phyloP scores from a whole-genome alignment of 2,888 invertebrate species.

The Chydorus sphaericus region DNA sequence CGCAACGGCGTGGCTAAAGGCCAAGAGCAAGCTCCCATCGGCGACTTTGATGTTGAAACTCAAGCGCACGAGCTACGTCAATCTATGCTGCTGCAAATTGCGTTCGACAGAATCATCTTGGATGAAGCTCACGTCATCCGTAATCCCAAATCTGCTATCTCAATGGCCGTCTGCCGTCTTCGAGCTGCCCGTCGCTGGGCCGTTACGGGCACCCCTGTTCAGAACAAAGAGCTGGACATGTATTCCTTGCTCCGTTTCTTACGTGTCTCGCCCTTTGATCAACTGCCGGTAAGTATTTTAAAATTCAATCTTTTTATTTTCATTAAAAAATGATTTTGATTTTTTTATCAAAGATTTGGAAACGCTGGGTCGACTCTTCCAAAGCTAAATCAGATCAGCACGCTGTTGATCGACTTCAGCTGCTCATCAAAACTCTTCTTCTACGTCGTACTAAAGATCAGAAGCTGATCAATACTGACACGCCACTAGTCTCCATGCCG shows the following conservation, averaged over 20 bases:
- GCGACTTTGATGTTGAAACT: slow-evolving; percentile 27
- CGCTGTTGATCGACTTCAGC: slow-evolving; percentile 57
- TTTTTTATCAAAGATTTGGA: slow-evolving; percentile 53
- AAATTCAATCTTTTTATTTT: background rate
- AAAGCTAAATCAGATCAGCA: slow-evolving; percentile 35
- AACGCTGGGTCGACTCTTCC: slow-evolving; percentile 79
- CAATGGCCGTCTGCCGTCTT: slow-evolving; percentile 51
- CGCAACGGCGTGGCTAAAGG: slow-evolving; percentile 11
- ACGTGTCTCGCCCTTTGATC: slow-evolving; percentile 74
- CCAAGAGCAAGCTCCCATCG: slow-evolving; percentile 9
- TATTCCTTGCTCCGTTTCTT: slow-evolving; percentile 70
- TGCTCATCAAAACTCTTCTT: slow-evolving; percentile 47
- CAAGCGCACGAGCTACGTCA: background rate
- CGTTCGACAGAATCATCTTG: slow-evolving; percentile 73
- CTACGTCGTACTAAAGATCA: slow-evolving; percentile 76
- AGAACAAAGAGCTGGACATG: slow-evolving; percentile 76
- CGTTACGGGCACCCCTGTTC: slow-evolving; percentile 87
- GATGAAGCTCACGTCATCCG: slow-evolving; percentile 90
- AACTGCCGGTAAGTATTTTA: slow-evolving; percentile 28
- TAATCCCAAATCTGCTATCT: slow-evolving; percentile 65
- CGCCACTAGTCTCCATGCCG: slow-evolving; percentile 14
- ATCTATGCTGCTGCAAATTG: slow-evolving; percentile 46
- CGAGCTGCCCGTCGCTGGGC: slow-evolving; percentile 55
- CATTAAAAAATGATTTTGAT: background rate
- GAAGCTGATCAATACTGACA: slow-evolving; percentile 38